Evolutionary conservation across 35 echinoderm and acorn worm species (phyloP).

Genomic region (Acanthaster planci): DNA sequence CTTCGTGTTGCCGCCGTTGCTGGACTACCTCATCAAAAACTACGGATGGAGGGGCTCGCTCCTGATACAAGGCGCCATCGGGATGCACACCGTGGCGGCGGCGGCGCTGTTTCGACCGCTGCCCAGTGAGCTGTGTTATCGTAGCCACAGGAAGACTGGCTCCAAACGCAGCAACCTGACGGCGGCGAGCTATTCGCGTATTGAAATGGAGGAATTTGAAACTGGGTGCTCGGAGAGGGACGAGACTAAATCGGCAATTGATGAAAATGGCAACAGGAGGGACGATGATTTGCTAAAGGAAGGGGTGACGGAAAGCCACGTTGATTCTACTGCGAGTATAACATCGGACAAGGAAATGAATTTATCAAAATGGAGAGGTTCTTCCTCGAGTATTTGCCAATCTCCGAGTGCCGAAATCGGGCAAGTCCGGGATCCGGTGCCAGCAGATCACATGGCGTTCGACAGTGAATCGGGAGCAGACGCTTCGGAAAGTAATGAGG

Average conservation of each 20-base stretch:
- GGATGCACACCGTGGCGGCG: not conserved
- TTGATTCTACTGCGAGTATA: not conserved
- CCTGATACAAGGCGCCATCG: slow-evolving; percentile 13
- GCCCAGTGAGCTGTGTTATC: not conserved
- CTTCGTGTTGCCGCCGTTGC: slow-evolving; percentile 30
- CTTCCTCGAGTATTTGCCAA: not conserved
- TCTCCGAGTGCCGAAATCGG: not conserved
- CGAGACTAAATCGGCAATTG: not conserved
- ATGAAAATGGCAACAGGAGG: not conserved
- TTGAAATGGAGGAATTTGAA: not conserved
- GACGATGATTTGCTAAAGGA: not conserved
- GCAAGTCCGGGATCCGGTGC: not conserved
- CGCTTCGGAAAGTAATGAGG: not conserved
- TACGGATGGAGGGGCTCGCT: slow-evolving; percentile 43
- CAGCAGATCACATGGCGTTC: not conserved
- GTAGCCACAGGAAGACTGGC: not conserved
- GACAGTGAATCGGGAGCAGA: not conserved
- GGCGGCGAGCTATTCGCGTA: not conserved
- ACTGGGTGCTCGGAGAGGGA: not conserved
- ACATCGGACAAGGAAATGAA: not conserved
- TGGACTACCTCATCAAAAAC: slow-evolving; percentile 21
- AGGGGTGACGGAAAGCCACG: not conserved
- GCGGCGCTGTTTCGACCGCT: slow-evolving; percentile 28
- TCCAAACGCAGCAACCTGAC: not conserved
- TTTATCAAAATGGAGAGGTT: not conserved